Evolutionary conservation across 2,797 vertebrate genomes (phyloP), one percentile per base, ranked within the genome.

Genomic region (Sarcophilus harrisii): DNA sequence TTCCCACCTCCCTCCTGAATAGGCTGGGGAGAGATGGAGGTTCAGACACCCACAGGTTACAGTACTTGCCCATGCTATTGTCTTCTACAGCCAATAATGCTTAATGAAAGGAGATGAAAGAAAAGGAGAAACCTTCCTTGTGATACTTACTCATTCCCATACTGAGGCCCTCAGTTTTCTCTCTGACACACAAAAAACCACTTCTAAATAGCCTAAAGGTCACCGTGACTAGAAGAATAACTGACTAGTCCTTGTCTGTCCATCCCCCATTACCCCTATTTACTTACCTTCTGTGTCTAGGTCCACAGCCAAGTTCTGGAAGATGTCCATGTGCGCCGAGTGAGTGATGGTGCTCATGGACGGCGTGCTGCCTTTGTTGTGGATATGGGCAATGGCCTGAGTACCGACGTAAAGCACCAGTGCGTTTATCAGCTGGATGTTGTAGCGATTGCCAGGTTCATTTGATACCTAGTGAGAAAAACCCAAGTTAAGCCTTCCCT

Each of bases 281-380:
- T 90, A 95, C 98, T 99, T 96, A 99, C 99, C 99, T 98, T 99
- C 99, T 28, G 99, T 99, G 98, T 99, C 99, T 98, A 99, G 98
- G 97, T 99, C 99, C 97, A 99, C 99, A 55, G 99, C 99, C 97
- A 99, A 98, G 96, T 99, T 99, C 99, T 99, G 99, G 99, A 99
- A 99, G 98, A 99, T 99, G 98, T 99, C 99, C 99, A 99, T 99
- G 98, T 99, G 99, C 96, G 99, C 99, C 0, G 99, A 99, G 98
- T 99, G 99, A 27, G 99, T 99, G 97, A 99, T 99, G 95, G 99
- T 99, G 99, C 99, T 99, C 99, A 99, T 99, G 28, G 99, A 99
- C 55, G 99, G 99, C 0, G 99, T 99, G 99, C 99, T 99, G 98
- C 99, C 99, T 98, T 99, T 99, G 98, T 99, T 99, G 98, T 99